Evolutionary conservation across 2,797 vertebrate genomes (phyloP), one percentile per base, ranked within the genome.

Genomic region (Anableps anableps): DNA sequence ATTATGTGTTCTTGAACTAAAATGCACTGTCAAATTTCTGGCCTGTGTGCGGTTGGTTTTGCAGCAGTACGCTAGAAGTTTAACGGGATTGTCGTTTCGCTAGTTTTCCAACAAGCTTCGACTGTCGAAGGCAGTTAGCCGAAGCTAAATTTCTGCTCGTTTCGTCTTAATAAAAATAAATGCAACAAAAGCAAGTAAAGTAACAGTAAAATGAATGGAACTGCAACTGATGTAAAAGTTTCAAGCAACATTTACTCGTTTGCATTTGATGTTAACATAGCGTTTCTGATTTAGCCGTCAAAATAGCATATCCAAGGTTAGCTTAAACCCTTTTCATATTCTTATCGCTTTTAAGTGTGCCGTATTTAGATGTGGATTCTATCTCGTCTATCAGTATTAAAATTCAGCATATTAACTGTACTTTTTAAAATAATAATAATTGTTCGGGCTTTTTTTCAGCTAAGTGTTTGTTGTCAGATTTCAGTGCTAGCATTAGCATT

Each of bases 201-300:
- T 14, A 8, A 5, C 3, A 1, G 5, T 34, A 0, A 14, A 17
- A 41, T 1, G 0, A 2, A 6, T 16, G 2, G 23, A 7, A 0
- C 0, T 74, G 2, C 68, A 19, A n/a, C 51, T 31, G 41, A 26
- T 4, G 21, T 8, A 13, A n/a, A 38, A 34, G 1, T 4, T 78
- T 11, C 2, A 8, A 2, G 0, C 1, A 10, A 80, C 41, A 21
- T 45, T 71, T 29, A 23, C 10, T n/a, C 8, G 62, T 23, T 74
- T 74, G 43, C 74, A 47, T 79, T 86, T 66, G 68, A 76, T 94
- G 93, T 94, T 93, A 94, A 94, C 93, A 91, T 91, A 82, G 83
- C 80, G 78, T 14, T 86, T 88, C 84, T 75, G 50, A 58, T 45
- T 75, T 76, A 88, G 85, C 83, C 53, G 64, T 11, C 14, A 84